Conservation (phyloP, 2,113 vertebrate species). For the Epinephelus moara region DNA sequence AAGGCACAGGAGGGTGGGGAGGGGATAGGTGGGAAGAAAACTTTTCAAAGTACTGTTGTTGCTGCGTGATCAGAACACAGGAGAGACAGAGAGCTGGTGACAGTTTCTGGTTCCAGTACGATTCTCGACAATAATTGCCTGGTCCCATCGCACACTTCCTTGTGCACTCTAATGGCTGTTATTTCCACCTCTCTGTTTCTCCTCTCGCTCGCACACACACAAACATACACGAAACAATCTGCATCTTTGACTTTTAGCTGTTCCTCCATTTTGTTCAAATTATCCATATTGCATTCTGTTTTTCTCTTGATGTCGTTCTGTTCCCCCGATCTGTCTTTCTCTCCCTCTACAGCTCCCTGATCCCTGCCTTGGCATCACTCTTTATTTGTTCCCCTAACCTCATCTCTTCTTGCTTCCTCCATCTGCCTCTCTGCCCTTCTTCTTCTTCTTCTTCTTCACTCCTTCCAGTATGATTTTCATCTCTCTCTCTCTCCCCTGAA, state of each 20-base stretch:
- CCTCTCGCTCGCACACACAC: neutral
- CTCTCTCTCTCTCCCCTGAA: constrained; percentile 3
- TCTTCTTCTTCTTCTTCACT: constrained; percentile 3
- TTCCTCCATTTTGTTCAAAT: constrained; percentile 31
- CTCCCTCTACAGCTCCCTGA: constrained; percentile 26
- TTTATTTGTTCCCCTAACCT: constrained; percentile 36
- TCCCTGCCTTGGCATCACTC: constrained; percentile 21
- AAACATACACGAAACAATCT: neutral
- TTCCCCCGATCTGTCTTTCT: constrained; percentile 20
- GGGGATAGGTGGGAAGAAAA: constrained; percentile 53
- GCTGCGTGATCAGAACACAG: constrained; percentile 57
- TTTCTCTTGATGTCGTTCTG: constrained; percentile 11
- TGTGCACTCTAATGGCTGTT: constrained; percentile 27
- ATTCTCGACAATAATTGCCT: constrained; percentile 45
- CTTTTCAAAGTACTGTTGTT: constrained; percentile 69
- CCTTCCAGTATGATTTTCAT: constrained; percentile 3
- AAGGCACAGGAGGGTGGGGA: constrained; percentile 48
- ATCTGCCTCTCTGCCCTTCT: constrained; percentile 23
- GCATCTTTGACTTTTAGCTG: constrained; percentile 2
- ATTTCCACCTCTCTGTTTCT: constrained; percentile 9
- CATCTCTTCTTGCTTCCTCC: constrained; percentile 25
- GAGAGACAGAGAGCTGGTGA: constrained; percentile 38
- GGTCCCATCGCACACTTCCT: constrained; percentile 47
- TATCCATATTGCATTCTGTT: constrained; percentile 25
- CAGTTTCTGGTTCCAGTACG: constrained; percentile 49